These are phyloP conservation scores for Colinus virginianus DNA, from an alignment of 2,113 vertebrate genomes.

Conservation along the genomic window DNA sequence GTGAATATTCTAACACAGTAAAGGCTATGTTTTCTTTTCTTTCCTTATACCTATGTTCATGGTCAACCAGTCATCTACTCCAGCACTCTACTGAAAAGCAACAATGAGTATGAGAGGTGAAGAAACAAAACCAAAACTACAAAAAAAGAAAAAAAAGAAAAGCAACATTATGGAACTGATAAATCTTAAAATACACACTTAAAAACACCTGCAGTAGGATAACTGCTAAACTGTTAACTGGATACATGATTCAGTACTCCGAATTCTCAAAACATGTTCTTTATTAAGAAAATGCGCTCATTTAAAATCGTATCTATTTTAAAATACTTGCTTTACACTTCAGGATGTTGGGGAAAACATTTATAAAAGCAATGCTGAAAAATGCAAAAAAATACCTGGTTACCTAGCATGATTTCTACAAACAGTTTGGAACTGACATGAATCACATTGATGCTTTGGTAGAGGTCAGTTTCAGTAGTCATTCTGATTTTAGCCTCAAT, in stretches of 20 bases:
- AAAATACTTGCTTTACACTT: not conserved
- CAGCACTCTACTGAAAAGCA: not conserved
- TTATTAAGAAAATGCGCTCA: not conserved
- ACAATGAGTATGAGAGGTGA: not conserved
- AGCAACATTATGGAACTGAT: not conserved
- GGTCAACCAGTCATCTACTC: not conserved
- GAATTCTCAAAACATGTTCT: not conserved
- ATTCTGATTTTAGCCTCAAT: not conserved
- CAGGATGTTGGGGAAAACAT: not conserved
- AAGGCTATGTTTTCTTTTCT: not conserved
- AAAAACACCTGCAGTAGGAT: not conserved
- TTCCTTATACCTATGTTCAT: not conserved
- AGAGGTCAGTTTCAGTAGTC: not conserved
- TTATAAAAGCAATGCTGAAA: not conserved
- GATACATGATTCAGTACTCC: not conserved
- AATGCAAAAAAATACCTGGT: not conserved
- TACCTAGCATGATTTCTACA: not conserved
- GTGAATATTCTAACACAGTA: not conserved
- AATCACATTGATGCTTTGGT: not conserved
- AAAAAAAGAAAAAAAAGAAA: not conserved
- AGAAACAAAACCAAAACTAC: not conserved
- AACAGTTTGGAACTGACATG: not conserved
- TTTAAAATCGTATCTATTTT: not conserved
- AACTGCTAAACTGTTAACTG: not conserved
- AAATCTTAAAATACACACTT: not conserved